Base-by-base conservation (phyloP, 2,113 vertebrate genomes). In the Struthidea cinerea region DNA sequence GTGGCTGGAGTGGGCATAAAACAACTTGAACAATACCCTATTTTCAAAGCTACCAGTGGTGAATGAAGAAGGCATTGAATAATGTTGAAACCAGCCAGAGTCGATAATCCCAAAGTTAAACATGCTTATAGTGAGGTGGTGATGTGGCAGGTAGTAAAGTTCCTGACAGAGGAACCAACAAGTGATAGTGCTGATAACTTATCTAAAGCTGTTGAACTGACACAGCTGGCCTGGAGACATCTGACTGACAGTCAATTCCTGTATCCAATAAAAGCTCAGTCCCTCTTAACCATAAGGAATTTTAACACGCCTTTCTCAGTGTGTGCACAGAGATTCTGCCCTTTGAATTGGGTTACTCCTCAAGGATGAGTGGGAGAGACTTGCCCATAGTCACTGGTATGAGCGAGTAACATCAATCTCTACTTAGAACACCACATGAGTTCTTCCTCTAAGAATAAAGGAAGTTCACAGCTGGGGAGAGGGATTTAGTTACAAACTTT, bases 401-500 rank as follows among this genome's bases (percentile, higher is more conserved):
- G 7, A 41, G 16, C 11, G 13, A 35, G 13, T 32, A 65, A 41
- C 13, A 76, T 35, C 61, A 42, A 3, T 32, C 26, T 49, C 16
- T 75, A 20, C 24, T 42, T 57, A 57, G 70, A 89, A 44, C 9
- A 59, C 11, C 16, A 17, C 5, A 11, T 3, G 8, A 20, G 7
- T 46, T 16, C 17, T 57, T 70, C 11, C 13, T 27, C 7, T 55
- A 76, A 46, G 23, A 71, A 73, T n/a, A 50, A 77, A 57, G 6
- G 41, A 77, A 22, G 2, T n/a, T 67, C 16, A 14, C 18, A 42
- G 9, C 0, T 33, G 22, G 4, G 15, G 10, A 39, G n/a, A 13
- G 10, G 5, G 7, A 33, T 37, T 65, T 70, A 6, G 1, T 67
- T 60, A 27, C 23, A 60, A 50, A 33, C 3, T n/a, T 22, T 68